phyloP scores from a whole-genome alignment of 2,888 invertebrate genomes.

The Papilio gigon region DNA sequence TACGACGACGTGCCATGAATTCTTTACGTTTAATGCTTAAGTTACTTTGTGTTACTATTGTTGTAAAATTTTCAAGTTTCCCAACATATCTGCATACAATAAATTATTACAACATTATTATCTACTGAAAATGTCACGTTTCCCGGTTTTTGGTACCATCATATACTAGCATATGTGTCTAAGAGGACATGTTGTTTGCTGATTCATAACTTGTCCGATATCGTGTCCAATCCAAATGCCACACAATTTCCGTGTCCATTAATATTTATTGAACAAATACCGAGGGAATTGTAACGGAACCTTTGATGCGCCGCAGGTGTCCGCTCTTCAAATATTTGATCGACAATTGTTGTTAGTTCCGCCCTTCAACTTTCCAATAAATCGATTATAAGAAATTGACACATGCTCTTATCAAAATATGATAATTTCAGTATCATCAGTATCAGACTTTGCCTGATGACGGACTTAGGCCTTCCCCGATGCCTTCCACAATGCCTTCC shows the following conservation, averaged over 20 bases:
- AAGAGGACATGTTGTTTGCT: constrained; percentile 39
- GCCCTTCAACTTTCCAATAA: constrained; percentile 22
- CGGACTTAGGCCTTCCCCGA: no score
- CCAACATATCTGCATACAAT: no score
- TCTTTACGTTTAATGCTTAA: not conserved
- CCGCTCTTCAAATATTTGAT: constrained; percentile 56
- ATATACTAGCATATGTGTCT: not conserved
- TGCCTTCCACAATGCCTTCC: no score
- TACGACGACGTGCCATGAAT: not conserved
- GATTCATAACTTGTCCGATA: constrained; percentile 37
- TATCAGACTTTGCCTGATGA: no score
- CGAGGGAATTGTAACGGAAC: constrained; percentile 51
- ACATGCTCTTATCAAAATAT: not conserved
- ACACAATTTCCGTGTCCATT: constrained; percentile 18
- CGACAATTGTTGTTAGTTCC: constrained; percentile 1
- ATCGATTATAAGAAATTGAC: constrained; percentile 2
- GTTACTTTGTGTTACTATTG: not conserved
- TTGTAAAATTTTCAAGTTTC: no score
- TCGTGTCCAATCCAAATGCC: constrained; percentile 25
- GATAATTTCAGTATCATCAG: no score
- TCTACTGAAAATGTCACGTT: not conserved
- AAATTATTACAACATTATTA: no score
- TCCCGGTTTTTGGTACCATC: not conserved
- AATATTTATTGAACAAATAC: constrained; percentile 41
- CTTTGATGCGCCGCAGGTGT: constrained; percentile 54